Base-by-base conservation (phyloP, 92 coral and sea anemone genomes). In the Siderastrea radians region DNA sequence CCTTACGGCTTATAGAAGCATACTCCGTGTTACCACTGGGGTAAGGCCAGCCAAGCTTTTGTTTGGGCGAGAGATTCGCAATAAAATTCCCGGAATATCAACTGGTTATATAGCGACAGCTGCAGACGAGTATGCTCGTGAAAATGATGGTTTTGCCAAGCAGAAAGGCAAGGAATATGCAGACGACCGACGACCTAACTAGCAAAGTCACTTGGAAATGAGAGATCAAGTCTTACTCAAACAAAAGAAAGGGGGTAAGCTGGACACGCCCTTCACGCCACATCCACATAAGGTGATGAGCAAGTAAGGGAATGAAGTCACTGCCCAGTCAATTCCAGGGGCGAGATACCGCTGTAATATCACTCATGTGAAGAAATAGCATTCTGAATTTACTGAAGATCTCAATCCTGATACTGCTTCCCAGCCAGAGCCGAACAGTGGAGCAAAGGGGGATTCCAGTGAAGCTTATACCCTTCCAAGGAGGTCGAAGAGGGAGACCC, bases 231-330 rank as follows among this genome's bases (percentile, higher is more conserved):
- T 59, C 13, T 5, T 59, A 59, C 68, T 86, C 49, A 87, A 74
- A 62, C 82, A 86, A 19, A 63, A 50, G 79, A 90, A 80, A 75
- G 78, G 69, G 53, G 80, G 70, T 82, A 90, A 90, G 86, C 68
- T 90, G 50, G 38, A 71, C 53, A 46, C 75, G 10, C 75, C 75
- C 43, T 71, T 71, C 16, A n/a, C 64, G 15, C 64, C 64, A n/a
- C 16, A 5, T 3, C 64, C 16, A n/a, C 15, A 59, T n/a, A 59
- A 59, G 64, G 8, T 59, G 15, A n/a, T 59, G 15, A 59, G 64
- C 64, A 8, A 59, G 64, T n/a, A 59, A 59, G 64, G 64, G 15
- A 59, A 9, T 2, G 64, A 59, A n/a, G 10, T 59, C 64, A 1
- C 64, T 59, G 64, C 15, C 16, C 0, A 13, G 12, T 59, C 12